These are phyloP conservation scores for Panagrolaimus sp. DNA, from an alignment of 1,140 invertebrate species.

Conservation along the genomic window DNA sequence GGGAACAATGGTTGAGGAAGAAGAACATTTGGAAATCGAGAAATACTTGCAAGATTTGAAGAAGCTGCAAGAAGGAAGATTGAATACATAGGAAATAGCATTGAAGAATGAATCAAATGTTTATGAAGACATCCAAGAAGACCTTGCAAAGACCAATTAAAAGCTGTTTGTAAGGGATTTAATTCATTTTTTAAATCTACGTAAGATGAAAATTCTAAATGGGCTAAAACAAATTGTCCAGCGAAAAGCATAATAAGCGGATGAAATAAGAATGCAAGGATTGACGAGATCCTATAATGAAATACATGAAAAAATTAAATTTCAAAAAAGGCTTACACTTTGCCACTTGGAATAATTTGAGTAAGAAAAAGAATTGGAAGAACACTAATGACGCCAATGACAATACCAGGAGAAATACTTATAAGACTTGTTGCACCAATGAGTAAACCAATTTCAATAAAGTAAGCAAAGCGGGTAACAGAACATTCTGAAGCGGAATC, in stretches of 20 bases:
- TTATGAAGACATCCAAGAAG: not conserved
- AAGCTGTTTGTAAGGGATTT: too few species aligned
- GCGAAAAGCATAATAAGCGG: too few species aligned
- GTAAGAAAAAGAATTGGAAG: not conserved
- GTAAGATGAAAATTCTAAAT: too few species aligned
- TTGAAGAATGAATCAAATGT: not conserved
- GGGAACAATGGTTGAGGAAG: not conserved
- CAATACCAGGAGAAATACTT: not conserved
- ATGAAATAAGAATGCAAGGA: too few species aligned
- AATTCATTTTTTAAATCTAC: too few species aligned
- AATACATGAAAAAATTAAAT: too few species aligned
- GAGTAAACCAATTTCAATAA: not conserved
- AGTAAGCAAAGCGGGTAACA: not conserved
- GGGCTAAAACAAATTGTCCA: too few species aligned
- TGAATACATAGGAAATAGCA: conserved; percentile 3
- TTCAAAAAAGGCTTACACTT: not conserved
- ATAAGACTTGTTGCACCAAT: not conserved
- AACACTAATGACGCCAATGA: not conserved
- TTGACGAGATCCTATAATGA: too few species aligned
- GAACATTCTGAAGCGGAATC: not conserved
- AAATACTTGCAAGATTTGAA: not conserved
- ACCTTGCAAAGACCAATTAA: too few species aligned
- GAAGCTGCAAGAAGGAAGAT: not conserved
- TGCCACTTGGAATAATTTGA: not conserved
- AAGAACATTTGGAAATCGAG: not conserved